Evolutionary conservation across 2,797 vertebrate species (phyloP), one percentile per base, ranked within the genome.

Genomic region (Galago senegalensis): DNA sequence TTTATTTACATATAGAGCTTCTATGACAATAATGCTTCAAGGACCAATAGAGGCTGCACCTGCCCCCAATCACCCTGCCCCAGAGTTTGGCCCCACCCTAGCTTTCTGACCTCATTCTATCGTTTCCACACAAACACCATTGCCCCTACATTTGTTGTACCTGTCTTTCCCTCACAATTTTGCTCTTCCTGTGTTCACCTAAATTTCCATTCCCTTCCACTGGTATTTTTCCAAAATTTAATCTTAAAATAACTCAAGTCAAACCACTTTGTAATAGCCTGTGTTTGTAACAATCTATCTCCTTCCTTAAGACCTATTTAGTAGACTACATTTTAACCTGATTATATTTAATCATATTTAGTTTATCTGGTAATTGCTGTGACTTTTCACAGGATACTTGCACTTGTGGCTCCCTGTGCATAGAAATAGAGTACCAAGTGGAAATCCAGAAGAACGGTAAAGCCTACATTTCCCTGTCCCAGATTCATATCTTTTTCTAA

Each of bases 251-350:
- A 91, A 5, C 40, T 86, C 34, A 82, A 94, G 56, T 94, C 79
- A 94, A 4, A 75, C 12, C 21, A 89, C 75, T 83, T 90, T 93
- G 27, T 79, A 91, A 88, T 95, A 81, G 11, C 53, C 37, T 11
- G 1, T 91, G 34, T 75, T 92, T 21, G 53, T 82, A 96, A 76
- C 29, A 90, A 94, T 43, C 21, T n/a, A 34, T 91, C 65, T 96
- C 84, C 84, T 91, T 95, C 89, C 65, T 80, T 61, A 93, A 94
- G 23, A 89, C 7, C 65, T 87, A 82, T 67, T 93, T 92, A 49
- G 31, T 90, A 84, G 94, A 81, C 21, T 92, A 61, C 49, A 70
- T 82, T 85, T 86, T 83, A 91, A 96, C 13, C 89, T 65, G 3
- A 91, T 92, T 95, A 73, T 61, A 91, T 70, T 61, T 93, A 92